phyloP scores from a whole-genome alignment of 2,113 vertebrate species.

The Oryzias javanicus region DNA sequence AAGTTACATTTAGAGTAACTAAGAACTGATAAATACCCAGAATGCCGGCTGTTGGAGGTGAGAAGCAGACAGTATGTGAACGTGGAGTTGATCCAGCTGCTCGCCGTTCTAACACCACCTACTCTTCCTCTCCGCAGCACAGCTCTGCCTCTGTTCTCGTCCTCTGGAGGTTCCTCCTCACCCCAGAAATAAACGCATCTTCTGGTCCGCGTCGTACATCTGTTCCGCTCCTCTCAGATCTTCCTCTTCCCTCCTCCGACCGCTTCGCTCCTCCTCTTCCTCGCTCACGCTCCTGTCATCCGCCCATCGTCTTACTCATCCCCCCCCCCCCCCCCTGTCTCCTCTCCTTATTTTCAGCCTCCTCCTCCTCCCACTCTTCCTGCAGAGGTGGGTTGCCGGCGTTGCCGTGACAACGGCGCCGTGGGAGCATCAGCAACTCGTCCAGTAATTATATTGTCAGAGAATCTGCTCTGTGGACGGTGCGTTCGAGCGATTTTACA shows the following conservation, averaged over 20 bases:
- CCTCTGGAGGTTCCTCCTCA: conserved; percentile 4
- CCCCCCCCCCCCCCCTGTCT: conserved; percentile 36
- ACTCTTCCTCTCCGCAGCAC: conserved; percentile 12
- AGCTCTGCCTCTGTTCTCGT: conserved; percentile 6
- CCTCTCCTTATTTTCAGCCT: conserved; percentile 31
- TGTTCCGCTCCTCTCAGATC: conserved; percentile 6
- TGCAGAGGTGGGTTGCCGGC: conserved; percentile 63
- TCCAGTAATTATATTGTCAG: conserved; percentile 61
- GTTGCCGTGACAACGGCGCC: conserved; percentile 59
- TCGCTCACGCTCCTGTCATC: conserved; percentile 26
- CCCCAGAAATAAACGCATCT: conserved; percentile 18
- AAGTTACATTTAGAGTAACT: too few relatives aligned
- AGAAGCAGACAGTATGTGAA: neutral
- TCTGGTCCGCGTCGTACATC: conserved; percentile 11
- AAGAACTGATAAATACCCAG: neutral
- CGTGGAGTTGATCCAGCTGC: conserved; percentile 30
- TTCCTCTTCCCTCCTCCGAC: conserved; percentile 17
- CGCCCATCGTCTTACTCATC: conserved; percentile 30
- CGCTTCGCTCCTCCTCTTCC: conserved; percentile 24
- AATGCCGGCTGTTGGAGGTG: neutral
- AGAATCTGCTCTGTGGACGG: conserved; percentile 33
- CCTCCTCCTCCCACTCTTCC: conserved; percentile 46
- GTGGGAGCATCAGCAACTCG: conserved; percentile 61
- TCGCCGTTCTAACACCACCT: conserved; percentile 33
- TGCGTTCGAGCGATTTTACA: conserved; percentile 38